Conservation (phyloP, 2,888 invertebrate genomes). For the Xestobium rufovillosum region DNA sequence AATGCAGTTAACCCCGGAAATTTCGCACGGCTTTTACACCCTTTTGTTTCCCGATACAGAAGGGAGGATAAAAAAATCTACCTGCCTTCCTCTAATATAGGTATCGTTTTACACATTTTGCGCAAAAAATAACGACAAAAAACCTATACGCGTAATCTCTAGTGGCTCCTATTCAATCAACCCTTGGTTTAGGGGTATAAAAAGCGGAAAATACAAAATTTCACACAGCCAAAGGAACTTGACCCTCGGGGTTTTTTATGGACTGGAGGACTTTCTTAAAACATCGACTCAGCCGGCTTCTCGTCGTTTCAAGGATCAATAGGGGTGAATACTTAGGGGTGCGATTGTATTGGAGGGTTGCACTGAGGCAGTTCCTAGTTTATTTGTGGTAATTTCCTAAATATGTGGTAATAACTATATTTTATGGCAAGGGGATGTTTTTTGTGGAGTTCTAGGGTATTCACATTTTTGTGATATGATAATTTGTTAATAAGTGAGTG, state of each 20-base stretch:
- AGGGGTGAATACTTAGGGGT: conserved; percentile 11
- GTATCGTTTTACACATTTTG: conserved; percentile 39
- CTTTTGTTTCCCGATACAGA: conserved; percentile 12
- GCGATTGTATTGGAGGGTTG: conserved; percentile 22
- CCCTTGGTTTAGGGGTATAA: conserved; percentile 32
- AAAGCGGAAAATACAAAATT: conserved; percentile 37
- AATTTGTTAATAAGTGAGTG: too few species aligned
- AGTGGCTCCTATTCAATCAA: conserved; percentile 25
- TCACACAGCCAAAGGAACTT: conserved; percentile 35
- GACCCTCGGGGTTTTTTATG: conserved; percentile 19
- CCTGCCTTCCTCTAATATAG: conserved; percentile 35
- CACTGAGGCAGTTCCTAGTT: conserved; percentile 29
- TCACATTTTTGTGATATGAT: too few species aligned
- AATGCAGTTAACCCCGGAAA: conserved; percentile 16
- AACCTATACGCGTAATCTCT: conserved; percentile 19
- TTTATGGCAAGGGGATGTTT: not conserved
- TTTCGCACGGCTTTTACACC: conserved; percentile 15
- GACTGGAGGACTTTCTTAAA: conserved; percentile 18
- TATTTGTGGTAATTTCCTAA: conserved; percentile 41
- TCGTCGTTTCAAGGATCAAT: not conserved
- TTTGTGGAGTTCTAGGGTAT: not conserved
- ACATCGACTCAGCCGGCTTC: conserved; percentile 5
- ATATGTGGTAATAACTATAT: conserved; percentile 35
- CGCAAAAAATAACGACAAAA: conserved; percentile 27
- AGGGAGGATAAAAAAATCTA: conserved; percentile 4